Conservation (phyloP, 2,888 invertebrate genomes). For the Elmis aenea region DNA sequence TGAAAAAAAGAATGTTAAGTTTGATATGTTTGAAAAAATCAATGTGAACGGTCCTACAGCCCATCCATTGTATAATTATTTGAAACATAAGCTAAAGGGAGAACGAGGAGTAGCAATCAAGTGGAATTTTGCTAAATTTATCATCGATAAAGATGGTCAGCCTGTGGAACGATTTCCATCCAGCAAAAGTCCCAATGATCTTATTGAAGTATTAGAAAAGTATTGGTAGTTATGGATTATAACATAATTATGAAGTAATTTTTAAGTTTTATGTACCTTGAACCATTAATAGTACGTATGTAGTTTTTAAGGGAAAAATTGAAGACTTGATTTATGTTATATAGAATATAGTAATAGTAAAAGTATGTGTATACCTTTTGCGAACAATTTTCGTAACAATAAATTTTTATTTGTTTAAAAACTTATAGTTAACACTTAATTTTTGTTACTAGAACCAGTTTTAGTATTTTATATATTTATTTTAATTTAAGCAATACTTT, state of each 20-base stretch:
- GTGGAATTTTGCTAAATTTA: conserved; percentile 87
- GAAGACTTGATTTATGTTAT: background rate
- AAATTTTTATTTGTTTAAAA: no score
- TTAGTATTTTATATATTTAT: no score
- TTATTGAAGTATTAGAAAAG: conserved; percentile 30
- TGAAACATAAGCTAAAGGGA: conserved; percentile 53
- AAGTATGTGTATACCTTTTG: background rate
- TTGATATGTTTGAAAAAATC: conserved; percentile 68
- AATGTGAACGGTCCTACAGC: conserved; percentile 62
- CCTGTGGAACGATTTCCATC: conserved; percentile 63
- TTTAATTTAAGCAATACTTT: no score
- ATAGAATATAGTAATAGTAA: background rate
- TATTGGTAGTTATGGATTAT: conserved; percentile 28
- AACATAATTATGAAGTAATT: no score
- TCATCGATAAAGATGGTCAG: conserved; percentile 66
- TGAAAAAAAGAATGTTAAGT: conserved; percentile 58
- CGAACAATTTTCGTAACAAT: no score
- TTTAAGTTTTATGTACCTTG: background rate
- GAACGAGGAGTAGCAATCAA: conserved; percentile 63
- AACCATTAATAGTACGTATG: background rate
- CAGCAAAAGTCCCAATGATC: conserved; percentile 31
- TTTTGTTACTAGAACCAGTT: no score
- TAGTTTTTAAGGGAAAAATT: background rate
- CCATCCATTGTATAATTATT: conserved; percentile 62
- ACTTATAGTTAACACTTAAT: no score